Evolutionary conservation across 2,113 vertebrate species (phyloP).

Genomic region (Balaenoptera acutorostrata): DNA sequence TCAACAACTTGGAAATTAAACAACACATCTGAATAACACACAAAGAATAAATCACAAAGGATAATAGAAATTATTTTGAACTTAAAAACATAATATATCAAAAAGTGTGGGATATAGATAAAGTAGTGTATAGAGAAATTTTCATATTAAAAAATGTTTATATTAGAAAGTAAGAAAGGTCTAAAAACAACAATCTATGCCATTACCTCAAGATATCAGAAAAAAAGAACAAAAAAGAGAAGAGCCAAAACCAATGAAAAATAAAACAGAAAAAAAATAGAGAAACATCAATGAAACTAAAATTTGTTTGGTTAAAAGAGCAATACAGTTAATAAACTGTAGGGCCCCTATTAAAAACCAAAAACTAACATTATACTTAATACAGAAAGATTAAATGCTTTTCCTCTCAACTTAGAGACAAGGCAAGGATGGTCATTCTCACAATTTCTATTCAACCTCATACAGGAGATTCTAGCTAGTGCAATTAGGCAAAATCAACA

Average conservation of each 20-base stretch:
- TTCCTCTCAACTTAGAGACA: background rate
- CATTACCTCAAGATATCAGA: background rate
- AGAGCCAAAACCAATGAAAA: background rate
- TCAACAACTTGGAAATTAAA: slow-evolving; percentile 14
- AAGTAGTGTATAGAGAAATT: background rate
- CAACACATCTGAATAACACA: background rate
- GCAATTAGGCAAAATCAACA: background rate
- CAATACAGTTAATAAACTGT: slow-evolving; percentile 1
- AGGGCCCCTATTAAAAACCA: background rate
- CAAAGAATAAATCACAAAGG: background rate
- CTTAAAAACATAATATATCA: background rate
- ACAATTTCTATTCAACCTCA: background rate
- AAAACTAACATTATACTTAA: background rate
- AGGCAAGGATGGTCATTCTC: background rate
- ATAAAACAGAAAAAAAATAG: background rate
- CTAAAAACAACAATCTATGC: background rate
- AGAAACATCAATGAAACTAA: background rate
- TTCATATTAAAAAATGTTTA: background rate
- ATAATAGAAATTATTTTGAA: slow-evolving; percentile 11
- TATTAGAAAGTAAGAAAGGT: background rate
- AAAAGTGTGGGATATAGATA: background rate
- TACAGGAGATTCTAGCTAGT: background rate
- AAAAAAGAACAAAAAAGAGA: background rate
- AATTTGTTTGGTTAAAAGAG: background rate
- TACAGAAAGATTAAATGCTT: background rate